phyloP scores from a whole-genome alignment of 2,888 invertebrate species.

The Drosophila diplacantha region DNA sequence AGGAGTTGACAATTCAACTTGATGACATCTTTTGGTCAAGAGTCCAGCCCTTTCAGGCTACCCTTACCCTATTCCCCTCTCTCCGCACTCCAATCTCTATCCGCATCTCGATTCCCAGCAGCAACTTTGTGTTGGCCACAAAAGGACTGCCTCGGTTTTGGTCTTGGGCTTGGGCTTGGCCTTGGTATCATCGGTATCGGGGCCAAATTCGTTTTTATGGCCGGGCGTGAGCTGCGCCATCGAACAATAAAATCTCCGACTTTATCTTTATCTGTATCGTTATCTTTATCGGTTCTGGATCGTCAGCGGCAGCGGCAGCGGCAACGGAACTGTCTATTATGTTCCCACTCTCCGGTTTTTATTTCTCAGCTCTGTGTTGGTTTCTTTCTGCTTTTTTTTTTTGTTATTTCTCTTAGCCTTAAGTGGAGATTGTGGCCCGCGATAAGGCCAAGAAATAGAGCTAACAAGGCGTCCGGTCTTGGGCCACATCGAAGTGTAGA shows the following conservation, averaged over 20 bases:
- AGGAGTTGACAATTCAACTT: slow-evolving; percentile 61
- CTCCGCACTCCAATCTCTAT: slow-evolving; percentile 8
- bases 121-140: slow-evolving; percentile 27
- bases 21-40: slow-evolving; percentile 66
- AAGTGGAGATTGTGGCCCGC: slow-evolving; percentile 25
- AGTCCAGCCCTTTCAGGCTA: slow-evolving; percentile 38
- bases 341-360: slow-evolving; percentile 11
- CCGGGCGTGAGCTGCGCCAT: slow-evolving; percentile 48
- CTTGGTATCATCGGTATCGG: slow-evolving; percentile 1
- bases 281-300: slow-evolving; percentile 41
- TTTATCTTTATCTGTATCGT: slow-evolving; percentile 60
- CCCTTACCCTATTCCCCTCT: not conserved
- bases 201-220: slow-evolving; percentile 54
- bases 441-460: slow-evolving; percentile 30
- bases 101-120: slow-evolving; percentile 14
- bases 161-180: not conserved
- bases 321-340: slow-evolving; percentile 67
- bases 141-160: slow-evolving; percentile 1
- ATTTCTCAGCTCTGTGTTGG: not conserved
- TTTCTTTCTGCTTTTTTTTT: too few relatives aligned
- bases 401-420: not conserved
- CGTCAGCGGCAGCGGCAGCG: slow-evolving; percentile 9
- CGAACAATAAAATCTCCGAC: slow-evolving; percentile 60
- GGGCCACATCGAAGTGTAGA: slow-evolving; percentile 13
- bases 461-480: slow-evolving; percentile 19